Evolutionary conservation across 2,797 vertebrate species (phyloP).

Genomic region (Hydrophis major): DNA sequence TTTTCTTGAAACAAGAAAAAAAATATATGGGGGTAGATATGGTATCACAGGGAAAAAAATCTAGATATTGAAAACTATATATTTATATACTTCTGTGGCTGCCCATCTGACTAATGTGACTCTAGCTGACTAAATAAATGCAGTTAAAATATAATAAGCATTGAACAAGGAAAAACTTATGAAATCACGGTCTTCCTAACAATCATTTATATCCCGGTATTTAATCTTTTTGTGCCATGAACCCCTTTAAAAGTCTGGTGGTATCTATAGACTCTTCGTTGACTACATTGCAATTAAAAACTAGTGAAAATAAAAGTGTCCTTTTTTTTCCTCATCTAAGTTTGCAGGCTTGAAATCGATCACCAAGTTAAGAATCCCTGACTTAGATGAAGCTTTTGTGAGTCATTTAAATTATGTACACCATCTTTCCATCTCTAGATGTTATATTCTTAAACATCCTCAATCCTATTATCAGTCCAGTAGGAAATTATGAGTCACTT

Average conservation of each 20-base stretch:
- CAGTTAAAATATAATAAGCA: background rate
- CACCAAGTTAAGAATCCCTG: background rate
- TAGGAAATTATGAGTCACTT: background rate
- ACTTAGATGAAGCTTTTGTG: background rate
- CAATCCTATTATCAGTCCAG: background rate
- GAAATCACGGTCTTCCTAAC: background rate
- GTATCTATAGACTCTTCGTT: background rate
- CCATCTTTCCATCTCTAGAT: background rate
- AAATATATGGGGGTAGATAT: background rate
- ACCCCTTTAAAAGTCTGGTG: background rate
- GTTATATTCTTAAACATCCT: background rate
- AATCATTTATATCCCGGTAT: background rate
- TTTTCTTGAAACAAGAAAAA: conserved; percentile 21
- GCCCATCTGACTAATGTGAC: background rate
- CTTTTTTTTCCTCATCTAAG: background rate
- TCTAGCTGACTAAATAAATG: background rate
- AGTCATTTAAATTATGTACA: background rate
- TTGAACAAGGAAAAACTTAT: background rate
- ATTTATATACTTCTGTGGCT: background rate
- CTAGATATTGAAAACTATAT: background rate
- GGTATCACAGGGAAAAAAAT: background rate
- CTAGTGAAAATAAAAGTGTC: background rate
- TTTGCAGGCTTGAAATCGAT: background rate
- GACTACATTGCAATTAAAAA: background rate
- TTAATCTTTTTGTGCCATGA: background rate